phyloP scores from a whole-genome alignment of 2,888 invertebrate species.

The Epicampocera succincta region DNA sequence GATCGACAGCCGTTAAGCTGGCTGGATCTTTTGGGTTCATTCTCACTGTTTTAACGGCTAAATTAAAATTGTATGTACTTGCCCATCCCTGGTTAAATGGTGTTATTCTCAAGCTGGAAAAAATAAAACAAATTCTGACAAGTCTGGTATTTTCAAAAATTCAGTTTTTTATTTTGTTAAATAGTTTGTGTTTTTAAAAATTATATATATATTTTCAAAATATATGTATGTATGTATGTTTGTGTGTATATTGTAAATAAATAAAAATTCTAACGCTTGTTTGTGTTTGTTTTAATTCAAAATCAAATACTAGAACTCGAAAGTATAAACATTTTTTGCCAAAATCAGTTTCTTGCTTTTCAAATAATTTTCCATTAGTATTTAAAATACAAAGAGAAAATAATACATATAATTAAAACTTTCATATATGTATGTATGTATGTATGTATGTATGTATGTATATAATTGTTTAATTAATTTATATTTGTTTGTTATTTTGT shows the following conservation, averaged over 20 bases:
- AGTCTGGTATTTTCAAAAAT: slow-evolving; percentile 63
- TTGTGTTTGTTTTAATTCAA: slow-evolving; percentile 45
- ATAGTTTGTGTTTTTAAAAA: slow-evolving; percentile 51
- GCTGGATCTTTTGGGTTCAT: not conserved
- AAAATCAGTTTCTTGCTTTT: slow-evolving; percentile 63
- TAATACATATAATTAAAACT: slow-evolving; percentile 67
- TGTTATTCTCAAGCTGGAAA: slow-evolving; percentile 5
- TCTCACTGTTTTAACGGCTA: not conserved
- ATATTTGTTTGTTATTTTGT: slow-evolving; percentile 56
- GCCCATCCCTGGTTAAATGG: slow-evolving; percentile 19
- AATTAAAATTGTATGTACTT: not conserved
- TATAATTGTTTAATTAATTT: slow-evolving; percentile 32
- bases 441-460: too few species aligned
- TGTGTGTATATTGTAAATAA: too few species aligned
- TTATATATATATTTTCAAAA: slow-evolving; percentile 41
- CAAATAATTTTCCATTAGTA: slow-evolving; percentile 72
- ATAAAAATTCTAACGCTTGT: slow-evolving; percentile 59
- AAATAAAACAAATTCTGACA: slow-evolving; percentile 68
- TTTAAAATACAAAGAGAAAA: slow-evolving; percentile 77
- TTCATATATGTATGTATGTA: too few species aligned
- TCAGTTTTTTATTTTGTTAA: slow-evolving; percentile 66
- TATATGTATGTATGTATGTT: too few species aligned
- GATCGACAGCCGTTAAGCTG: not conserved
- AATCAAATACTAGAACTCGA: slow-evolving; percentile 40
- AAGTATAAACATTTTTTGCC: slow-evolving; percentile 54